Conservation (phyloP, 2,888 invertebrate species). For the Pseudococcus jackbeardsleyi region DNA sequence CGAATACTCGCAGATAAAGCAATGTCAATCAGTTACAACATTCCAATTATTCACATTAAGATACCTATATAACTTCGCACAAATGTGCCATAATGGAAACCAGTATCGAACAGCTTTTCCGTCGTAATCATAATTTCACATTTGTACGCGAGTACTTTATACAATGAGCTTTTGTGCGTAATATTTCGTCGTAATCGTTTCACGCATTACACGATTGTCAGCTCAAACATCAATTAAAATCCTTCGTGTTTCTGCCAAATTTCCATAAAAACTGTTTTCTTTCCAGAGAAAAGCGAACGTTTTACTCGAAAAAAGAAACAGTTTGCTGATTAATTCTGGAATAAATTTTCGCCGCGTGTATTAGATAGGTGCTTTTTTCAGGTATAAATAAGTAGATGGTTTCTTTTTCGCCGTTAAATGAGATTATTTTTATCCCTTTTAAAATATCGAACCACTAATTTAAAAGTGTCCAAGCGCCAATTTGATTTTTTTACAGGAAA, state of each 20-base stretch:
- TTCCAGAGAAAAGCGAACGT: neutral
- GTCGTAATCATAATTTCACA: neutral
- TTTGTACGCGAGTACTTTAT: neutral
- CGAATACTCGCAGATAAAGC: neutral
- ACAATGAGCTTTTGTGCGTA: neutral
- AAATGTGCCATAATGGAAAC: neutral
- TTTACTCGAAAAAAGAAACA: neutral
- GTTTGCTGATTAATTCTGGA: neutral
- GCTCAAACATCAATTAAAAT: no score
- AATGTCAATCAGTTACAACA: neutral
- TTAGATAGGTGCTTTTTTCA: neutral
- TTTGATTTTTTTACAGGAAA: no score
- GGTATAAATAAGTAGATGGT: neutral
- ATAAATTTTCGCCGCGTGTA: neutral
- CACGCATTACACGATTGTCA: no score
- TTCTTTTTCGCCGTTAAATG: neutral
- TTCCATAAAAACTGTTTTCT: neutral
- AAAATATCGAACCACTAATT: no score
- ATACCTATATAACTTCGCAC: neutral
- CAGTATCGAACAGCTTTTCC: neutral
- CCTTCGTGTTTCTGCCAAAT: no score
- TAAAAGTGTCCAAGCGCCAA: no score
- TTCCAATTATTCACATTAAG: constrained; percentile 25
- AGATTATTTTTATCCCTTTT: no score
- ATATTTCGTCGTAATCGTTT: no score